Percentiles rank a stretch among this genome's conserved stretches.
These are phyloP conservation scores for Pseudomugil gertrudae DNA, from an alignment of 2,797 vertebrate species.

Conservation along the genomic window DNA sequence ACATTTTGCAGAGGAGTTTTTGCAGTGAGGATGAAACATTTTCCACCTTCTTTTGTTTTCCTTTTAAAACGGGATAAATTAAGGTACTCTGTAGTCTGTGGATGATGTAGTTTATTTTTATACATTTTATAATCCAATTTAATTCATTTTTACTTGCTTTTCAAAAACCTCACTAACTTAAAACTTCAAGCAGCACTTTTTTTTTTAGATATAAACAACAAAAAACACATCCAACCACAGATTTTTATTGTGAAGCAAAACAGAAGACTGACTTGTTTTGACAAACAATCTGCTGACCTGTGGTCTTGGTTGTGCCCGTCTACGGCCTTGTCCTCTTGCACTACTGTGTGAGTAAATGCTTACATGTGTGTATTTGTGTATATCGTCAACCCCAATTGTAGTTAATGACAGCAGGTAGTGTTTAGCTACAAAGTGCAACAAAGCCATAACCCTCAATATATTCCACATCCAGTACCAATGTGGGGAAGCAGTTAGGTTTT, in stretches of 20 bases:
- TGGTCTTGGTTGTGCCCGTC: slow-evolving; percentile 48
- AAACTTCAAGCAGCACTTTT: slow-evolving; percentile 27
- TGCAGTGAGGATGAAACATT: slow-evolving; percentile 28
- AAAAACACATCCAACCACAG: slow-evolving; percentile 28
- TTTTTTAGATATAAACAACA: slow-evolving; percentile 25
- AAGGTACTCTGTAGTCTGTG: not conserved
- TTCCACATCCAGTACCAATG: slow-evolving; percentile 31
- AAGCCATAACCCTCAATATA: slow-evolving; percentile 55
- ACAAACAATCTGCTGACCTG: slow-evolving; percentile 52
- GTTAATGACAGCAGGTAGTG: slow-evolving; percentile 55
- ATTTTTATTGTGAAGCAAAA: slow-evolving; percentile 53
- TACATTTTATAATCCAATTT: not conserved
- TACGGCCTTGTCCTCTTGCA: slow-evolving; percentile 60
- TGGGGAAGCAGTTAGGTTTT: slow-evolving; percentile 34
- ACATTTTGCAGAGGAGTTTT: slow-evolving; percentile 25
- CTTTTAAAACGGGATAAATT: not conserved
- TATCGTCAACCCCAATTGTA: slow-evolving; percentile 19
- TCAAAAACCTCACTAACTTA: not conserved
- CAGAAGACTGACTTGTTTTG: slow-evolving; percentile 58
- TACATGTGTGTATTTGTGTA: not conserved
- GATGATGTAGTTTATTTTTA: not conserved
- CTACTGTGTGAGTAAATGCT: slow-evolving; percentile 36
- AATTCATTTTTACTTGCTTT: not conserved
- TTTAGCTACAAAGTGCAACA: slow-evolving; percentile 38
- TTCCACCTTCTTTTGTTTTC: not conserved